phyloP scores from a whole-genome alignment of 1,140 invertebrate species.

The Lordiphosa mommai region DNA sequence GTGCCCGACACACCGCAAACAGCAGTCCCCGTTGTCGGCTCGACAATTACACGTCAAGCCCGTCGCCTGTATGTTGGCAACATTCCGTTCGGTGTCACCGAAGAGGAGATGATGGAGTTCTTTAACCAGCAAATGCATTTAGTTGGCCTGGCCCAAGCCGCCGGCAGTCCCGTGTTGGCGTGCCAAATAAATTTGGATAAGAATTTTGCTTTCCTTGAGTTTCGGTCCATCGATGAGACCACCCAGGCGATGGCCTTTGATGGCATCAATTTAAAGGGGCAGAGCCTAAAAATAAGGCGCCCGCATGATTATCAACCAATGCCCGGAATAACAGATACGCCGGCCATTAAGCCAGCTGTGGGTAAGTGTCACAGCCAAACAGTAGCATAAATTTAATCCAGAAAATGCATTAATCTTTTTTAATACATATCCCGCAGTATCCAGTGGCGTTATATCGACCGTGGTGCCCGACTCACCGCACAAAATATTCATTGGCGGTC shows the following conservation, averaged over 20 bases:
- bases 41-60: constrained; percentile 98
- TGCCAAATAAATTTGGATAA: constrained; percentile 99
- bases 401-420: too few species aligned
- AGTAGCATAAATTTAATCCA: too few species aligned
- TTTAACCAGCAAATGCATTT: constrained; percentile 99
- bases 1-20: constrained; percentile 94
- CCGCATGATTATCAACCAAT: constrained; percentile 99
- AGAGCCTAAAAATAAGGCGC: constrained; percentile 98
- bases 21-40: constrained; percentile 97
- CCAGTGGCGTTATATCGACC: constrained; percentile 89
- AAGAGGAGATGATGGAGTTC: constrained; percentile 99
- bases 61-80: constrained; percentile 97
- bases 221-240: constrained; percentile 99
- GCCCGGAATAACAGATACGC: constrained; percentile 96
- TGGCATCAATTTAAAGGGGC: constrained; percentile 99
- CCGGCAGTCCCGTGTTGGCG: constrained; percentile 98
- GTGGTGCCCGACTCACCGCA: constrained; percentile 98
- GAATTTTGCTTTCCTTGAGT: constrained; percentile 99
- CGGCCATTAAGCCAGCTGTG: constrained; percentile 90
- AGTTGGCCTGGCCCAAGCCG: constrained; percentile 98
- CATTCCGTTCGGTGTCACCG: constrained; percentile 99
- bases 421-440: constrained; percentile 54
- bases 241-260: constrained; percentile 99
- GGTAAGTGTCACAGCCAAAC: too few species aligned
- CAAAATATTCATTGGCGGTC: constrained; percentile 99